Evolutionary conservation across 1,140 invertebrate species (phyloP).

Genomic region (Hormaphis cornu): DNA sequence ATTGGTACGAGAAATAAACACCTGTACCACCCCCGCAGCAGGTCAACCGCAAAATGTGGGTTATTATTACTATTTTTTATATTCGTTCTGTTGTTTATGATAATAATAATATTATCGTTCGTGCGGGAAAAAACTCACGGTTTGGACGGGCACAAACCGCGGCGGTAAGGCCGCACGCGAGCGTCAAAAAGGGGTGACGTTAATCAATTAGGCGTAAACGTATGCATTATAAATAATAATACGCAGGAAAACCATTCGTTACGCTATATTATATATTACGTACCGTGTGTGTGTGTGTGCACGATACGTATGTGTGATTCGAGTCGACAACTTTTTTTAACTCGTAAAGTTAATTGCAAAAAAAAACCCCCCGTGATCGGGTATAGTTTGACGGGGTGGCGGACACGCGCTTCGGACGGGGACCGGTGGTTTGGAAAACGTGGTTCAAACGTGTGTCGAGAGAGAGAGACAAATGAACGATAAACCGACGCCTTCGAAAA

Average conservation of each 20-base stretch:
- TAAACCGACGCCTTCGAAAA: no score
- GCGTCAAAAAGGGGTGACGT: slow-evolving; percentile 15
- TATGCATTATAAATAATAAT: neutral
- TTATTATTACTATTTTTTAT: neutral
- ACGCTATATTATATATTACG: neutral
- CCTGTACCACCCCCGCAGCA: neutral
- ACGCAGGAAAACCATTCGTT: neutral
- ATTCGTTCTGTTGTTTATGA: neutral
- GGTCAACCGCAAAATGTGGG: neutral
- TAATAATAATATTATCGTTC: no score
- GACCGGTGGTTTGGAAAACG: no score
- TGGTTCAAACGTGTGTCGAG: no score
- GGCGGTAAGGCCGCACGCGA: neutral
- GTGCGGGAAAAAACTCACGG: neutral
- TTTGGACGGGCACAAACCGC: no score
- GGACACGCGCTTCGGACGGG: no score
- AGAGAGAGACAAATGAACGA: no score
- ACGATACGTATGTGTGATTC: no score
- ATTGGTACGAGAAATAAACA: neutral
- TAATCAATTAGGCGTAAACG: slow-evolving; percentile 18
- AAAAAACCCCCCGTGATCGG: no score
- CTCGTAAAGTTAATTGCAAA: no score
- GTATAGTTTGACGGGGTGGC: no score
- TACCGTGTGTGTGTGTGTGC: neutral
- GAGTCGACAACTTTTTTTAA: no score